Base-by-base conservation (phyloP, 2,888 invertebrate species). In the Leptura quadrifasciata region DNA sequence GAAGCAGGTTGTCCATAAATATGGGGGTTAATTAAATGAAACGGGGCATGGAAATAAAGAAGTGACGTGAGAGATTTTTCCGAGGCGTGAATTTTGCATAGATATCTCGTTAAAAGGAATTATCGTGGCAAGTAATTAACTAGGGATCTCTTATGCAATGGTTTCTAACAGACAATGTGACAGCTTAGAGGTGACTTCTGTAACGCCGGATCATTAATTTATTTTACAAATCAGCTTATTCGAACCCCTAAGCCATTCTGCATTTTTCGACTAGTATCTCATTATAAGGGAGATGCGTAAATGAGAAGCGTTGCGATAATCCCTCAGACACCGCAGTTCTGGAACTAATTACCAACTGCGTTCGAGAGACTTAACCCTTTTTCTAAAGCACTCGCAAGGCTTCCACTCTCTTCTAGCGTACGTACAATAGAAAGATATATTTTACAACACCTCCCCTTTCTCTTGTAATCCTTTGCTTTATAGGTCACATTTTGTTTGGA, bases 201-300 rank as follows among this genome's bases (percentile, higher is more conserved):
- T 86, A 86, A 88, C 88, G 86, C 85, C 85, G 85, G 87, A 88
- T 89, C 89, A 89, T 89, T 89, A 89, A 89, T 89, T 89, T 89
- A 88, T 89, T 88, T 88, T 88, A 88, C 88, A 89, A 89, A 89
- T 89, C 88, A 89, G 89, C 89, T 89, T 89, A 89, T 86, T 86
- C 86, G 86, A 86, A 86, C 87, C 88, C 85, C 70, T 75, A 84
- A 85, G 85, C 85, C 83, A 83, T 84, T 86, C 87, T 84, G 84
- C 84, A 87, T 88, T 88, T 88, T 89, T 88, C 85, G 83, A 83
- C 83, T 82, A 82, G 84, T 85, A 84, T 84, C 85, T 85, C 84
- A 85, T 87, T 87, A 87, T 87, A 84, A 84, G 87, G 87, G 87
- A 85, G 86, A 83, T 76, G 82, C 84, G 85, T 85, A 86, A 86